Percentiles rank a stretch among this genome's conserved stretches.
These are phyloP conservation scores for Argentina silus DNA, from an alignment of 2,797 vertebrate species.

Conservation along the genomic window DNA sequence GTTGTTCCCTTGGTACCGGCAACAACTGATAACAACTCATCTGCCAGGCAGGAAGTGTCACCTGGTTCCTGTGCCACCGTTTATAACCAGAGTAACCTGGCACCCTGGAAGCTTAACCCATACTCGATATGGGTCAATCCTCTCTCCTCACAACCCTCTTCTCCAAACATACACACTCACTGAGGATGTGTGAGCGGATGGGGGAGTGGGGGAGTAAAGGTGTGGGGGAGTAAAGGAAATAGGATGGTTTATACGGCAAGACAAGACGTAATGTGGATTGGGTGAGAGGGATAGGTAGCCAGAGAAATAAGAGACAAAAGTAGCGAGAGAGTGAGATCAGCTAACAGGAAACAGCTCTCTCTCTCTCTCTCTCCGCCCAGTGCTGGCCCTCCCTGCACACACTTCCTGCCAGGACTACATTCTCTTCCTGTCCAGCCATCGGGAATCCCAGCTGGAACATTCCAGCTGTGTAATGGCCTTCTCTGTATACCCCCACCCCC, in stretches of 20 bases:
- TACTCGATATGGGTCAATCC: slow-evolving; percentile 43
- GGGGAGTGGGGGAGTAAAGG: no score
- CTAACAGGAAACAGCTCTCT: slow-evolving; percentile 73
- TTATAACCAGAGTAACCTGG: slow-evolving; percentile 32
- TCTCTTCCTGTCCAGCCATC: slow-evolving; percentile 77
- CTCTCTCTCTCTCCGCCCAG: slow-evolving; percentile 54
- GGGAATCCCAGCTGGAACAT: slow-evolving; percentile 79
- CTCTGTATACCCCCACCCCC: slow-evolving; percentile 34
- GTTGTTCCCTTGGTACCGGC: slow-evolving; percentile 51
- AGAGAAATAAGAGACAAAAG: slow-evolving; percentile 48
- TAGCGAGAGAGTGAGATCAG: slow-evolving; percentile 32
- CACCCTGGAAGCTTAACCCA: slow-evolving; percentile 40
- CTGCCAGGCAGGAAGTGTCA: slow-evolving; percentile 76
- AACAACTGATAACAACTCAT: slow-evolving; percentile 43
- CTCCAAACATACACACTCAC: not conserved
- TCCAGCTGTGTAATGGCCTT: slow-evolving; percentile 65
- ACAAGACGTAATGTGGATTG: slow-evolving; percentile 17
- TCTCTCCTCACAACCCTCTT: slow-evolving; percentile 31
- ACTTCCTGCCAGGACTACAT: slow-evolving; percentile 77
- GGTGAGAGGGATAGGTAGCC: slow-evolving; percentile 22
- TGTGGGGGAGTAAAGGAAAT: not conserved
- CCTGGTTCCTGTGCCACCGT: slow-evolving; percentile 73
- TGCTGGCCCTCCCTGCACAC: slow-evolving; percentile 66
- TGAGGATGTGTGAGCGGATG: not conserved
- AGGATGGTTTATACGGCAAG: not conserved